phyloP scores from a whole-genome alignment of 1,140 invertebrate genomes.

The Lordiphosa collinella region DNA sequence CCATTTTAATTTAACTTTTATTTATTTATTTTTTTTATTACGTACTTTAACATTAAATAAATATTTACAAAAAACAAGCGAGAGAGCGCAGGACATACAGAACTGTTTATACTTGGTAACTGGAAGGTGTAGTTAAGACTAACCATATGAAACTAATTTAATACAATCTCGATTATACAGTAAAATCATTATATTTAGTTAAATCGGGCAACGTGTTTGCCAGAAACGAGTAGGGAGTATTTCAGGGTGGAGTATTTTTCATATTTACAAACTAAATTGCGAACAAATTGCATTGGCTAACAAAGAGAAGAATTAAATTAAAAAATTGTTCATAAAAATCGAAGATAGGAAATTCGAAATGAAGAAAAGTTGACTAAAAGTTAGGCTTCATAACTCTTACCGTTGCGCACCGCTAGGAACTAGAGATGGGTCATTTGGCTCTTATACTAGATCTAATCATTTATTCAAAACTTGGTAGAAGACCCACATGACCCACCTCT shows the following conservation, averaged over 20 bases:
- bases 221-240: slow-evolving; percentile 21
- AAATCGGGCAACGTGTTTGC: slow-evolving; percentile 26
- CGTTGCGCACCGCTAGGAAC: slow-evolving; percentile 13
- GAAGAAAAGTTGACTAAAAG: slow-evolving; percentile 64
- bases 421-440: too few relatives aligned
- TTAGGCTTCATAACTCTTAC: slow-evolving; percentile 62
- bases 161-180: slow-evolving; percentile 48
- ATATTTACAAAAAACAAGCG: slow-evolving; percentile 72
- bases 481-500: too few relatives aligned
- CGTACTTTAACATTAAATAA: slow-evolving; percentile 75
- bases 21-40: slow-evolving; percentile 49
- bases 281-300: slow-evolving; percentile 57
- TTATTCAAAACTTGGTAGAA: too few relatives aligned
- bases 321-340: slow-evolving; percentile 26
- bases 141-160: slow-evolving; percentile 64
- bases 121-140: slow-evolving; percentile 39
- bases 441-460: too few relatives aligned
- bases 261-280: slow-evolving; percentile 73
- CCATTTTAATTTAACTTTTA: slow-evolving; percentile 3
- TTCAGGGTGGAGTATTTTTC: slow-evolving; percentile 56
- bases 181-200: slow-evolving; percentile 23
- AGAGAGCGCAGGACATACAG: slow-evolving; percentile 51
- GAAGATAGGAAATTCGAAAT: slow-evolving; percentile 2
- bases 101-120: slow-evolving; percentile 32
- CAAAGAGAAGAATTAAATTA: slow-evolving; percentile 27